A percentile compares a stretch with the other conserved stretches of the same genome.
phyloP scores from a whole-genome alignment of 2,113 vertebrate species.

The Uria aalge region DNA sequence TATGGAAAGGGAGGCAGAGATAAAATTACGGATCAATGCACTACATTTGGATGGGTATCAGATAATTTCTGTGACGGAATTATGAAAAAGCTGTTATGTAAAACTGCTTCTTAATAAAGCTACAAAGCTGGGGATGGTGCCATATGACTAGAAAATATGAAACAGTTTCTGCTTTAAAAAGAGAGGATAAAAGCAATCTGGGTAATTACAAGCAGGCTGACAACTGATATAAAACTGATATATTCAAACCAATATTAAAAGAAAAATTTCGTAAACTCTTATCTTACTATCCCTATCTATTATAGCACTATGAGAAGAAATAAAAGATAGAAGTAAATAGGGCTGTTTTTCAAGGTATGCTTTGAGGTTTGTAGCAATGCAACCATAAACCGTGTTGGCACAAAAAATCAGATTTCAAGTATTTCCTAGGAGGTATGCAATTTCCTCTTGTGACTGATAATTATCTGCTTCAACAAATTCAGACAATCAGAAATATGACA shows the following conservation, averaged over 20 bases:
- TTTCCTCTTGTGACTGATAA: background rate
- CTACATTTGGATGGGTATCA: background rate
- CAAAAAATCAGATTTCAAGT: background rate
- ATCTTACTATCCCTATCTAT: background rate
- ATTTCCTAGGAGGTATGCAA: background rate
- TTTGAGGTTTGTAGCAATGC: background rate
- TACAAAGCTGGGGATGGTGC: background rate
- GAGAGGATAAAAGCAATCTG: background rate
- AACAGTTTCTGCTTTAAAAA: background rate
- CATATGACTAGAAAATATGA: slow-evolving; percentile 3
- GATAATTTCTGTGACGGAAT: background rate
- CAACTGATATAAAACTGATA: background rate
- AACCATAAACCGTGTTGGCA: background rate
- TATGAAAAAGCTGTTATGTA: background rate
- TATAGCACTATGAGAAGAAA: background rate
- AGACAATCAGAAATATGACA: background rate
- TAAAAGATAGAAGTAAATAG: background rate
- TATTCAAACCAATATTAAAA: background rate
- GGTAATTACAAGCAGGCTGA: background rate
- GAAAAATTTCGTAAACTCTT: background rate
- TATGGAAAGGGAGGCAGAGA: background rate
- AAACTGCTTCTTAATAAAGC: background rate
- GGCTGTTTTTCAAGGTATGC: background rate
- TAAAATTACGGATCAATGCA: background rate
- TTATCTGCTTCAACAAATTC: background rate